Percentiles rank a stretch among this genome's conserved stretches.
phyloP scores from a whole-genome alignment of 92 coral and sea anemone genomes.

The Siderastrea radians region DNA sequence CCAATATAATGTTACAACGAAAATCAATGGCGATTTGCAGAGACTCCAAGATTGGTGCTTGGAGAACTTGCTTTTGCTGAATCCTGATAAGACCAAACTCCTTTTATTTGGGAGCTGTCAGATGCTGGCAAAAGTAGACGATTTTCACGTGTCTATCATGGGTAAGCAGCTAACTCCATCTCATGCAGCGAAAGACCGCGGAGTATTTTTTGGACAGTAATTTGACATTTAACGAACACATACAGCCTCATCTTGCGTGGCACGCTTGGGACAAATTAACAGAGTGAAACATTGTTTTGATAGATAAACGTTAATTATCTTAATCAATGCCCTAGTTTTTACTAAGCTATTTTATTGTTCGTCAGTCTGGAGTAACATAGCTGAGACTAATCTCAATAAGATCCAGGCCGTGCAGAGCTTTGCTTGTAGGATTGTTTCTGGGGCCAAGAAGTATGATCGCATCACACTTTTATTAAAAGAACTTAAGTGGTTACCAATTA shows the following conservation, averaged over 20 bases:
- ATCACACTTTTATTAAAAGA: slow-evolving; percentile 62
- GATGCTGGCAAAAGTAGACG: slow-evolving; percentile 53
- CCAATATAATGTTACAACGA: background rate
- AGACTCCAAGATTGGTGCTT: slow-evolving; percentile 53
- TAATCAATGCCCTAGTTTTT: slow-evolving; percentile 45
- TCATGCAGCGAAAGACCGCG: slow-evolving; percentile 51
- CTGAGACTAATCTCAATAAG: slow-evolving; percentile 21
- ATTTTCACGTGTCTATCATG: slow-evolving; percentile 42
- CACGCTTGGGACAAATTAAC: slow-evolving; percentile 51
- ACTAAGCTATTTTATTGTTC: slow-evolving; percentile 50
- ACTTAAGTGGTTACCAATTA: slow-evolving; percentile 63
- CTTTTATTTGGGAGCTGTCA: slow-evolving; percentile 55
- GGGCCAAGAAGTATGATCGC: slow-evolving; percentile 61
- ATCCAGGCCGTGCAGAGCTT: slow-evolving; percentile 46
- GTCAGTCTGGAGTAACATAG: slow-evolving; percentile 51
- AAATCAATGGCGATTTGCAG: slow-evolving; percentile 51
- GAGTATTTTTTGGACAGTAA: slow-evolving; percentile 1
- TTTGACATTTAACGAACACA: slow-evolving; percentile 35
- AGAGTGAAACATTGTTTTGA: slow-evolving; percentile 43
- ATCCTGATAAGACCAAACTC: slow-evolving; percentile 64
- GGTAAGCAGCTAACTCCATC: slow-evolving; percentile 45
- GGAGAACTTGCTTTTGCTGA: slow-evolving; percentile 52
- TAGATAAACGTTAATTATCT: slow-evolving; percentile 7
- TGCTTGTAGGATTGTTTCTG: slow-evolving; percentile 62
- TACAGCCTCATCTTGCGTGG: slow-evolving; percentile 47